Conservation (phyloP, 2,888 invertebrate genomes). For the Epinotia brunnichana region DNA sequence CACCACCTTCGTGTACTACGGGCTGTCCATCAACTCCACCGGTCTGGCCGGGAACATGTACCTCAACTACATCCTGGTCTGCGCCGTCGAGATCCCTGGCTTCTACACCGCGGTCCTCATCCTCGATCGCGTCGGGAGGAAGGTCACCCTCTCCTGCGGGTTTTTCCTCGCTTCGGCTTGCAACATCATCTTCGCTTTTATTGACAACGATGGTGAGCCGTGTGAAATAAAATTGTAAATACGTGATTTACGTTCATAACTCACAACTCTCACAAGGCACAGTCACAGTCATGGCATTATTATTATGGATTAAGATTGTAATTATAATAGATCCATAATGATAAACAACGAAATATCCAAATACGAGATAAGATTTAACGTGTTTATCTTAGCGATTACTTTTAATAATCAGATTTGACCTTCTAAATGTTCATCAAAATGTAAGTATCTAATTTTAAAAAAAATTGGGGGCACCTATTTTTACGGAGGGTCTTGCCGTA, state of each 20-base stretch:
- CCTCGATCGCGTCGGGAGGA: slow-evolving; percentile 86
- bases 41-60: slow-evolving; percentile 89
- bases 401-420: neutral
- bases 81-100: slow-evolving; percentile 88
- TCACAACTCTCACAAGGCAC: too few relatives aligned
- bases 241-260: too few relatives aligned
- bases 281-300: neutral
- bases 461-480: too few relatives aligned
- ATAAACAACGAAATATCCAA: neutral
- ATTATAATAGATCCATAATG: neutral
- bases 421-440: too few relatives aligned
- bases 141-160: slow-evolving; percentile 82
- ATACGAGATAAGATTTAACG: slow-evolving; percentile 15
- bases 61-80: slow-evolving; percentile 87
- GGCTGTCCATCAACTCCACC: slow-evolving; percentile 90
- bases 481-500: too few relatives aligned
- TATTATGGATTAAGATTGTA: neutral
- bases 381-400: neutral
- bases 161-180: slow-evolving; percentile 84
- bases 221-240: too few relatives aligned
- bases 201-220: slow-evolving; percentile 79
- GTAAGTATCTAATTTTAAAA: too few relatives aligned
- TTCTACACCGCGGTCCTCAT: slow-evolving; percentile 85
- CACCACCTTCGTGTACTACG: slow-evolving; percentile 91
- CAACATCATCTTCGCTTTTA: slow-evolving; percentile 70